Evolutionary conservation across 2,113 vertebrate genomes (phyloP), one percentile per base, ranked within the genome.

Genomic region (Pygoscelis antarcticus): DNA sequence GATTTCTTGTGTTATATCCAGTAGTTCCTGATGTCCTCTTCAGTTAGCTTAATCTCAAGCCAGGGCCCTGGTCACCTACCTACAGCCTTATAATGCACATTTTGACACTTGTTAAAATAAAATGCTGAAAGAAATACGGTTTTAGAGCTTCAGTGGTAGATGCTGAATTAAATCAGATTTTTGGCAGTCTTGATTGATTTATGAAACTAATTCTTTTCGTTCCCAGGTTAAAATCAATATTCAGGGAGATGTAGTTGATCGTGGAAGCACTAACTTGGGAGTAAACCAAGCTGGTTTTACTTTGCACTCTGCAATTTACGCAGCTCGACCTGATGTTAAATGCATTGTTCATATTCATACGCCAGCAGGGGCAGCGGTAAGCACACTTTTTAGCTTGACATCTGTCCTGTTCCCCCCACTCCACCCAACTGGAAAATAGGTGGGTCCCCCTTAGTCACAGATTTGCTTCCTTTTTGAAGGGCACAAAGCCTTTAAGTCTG

Each of bases 281-380:
- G 99, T 99, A 20, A 99, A 99, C 89, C 98, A 99, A 91, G 99
- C 99, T 12, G 99, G 99, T 62, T 99, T 99, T 97, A 99, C 96
- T 0, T 97, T 99, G 72, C 99, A 99, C 81, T 99, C 99, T 3
- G 99, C 99, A 32, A 99, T 99, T 89, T 99, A 99, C 1, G 98
- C 99, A 0, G 98, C 99, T 7, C 98, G 99, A 11, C 99, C 99
- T 0, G 99, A 99, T 15, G 84, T 99, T 83, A 99, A 98, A 83
- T 99, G 99, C 91, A 98, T 99, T 4, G 99, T 99, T 30, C 99
- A 99, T 42, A 98, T 99, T 62, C 99, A 99, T 96, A 99, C 99
- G 0, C 97, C 99, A 2, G 99, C 99, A 9, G 99, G 99, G 6
- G 98, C 99, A 8, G 99, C 99, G 91, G 99, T 99, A 98, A 98